Conservation (phyloP, 2,113 vertebrate species). For the Melanerpes aurifrons region DNA sequence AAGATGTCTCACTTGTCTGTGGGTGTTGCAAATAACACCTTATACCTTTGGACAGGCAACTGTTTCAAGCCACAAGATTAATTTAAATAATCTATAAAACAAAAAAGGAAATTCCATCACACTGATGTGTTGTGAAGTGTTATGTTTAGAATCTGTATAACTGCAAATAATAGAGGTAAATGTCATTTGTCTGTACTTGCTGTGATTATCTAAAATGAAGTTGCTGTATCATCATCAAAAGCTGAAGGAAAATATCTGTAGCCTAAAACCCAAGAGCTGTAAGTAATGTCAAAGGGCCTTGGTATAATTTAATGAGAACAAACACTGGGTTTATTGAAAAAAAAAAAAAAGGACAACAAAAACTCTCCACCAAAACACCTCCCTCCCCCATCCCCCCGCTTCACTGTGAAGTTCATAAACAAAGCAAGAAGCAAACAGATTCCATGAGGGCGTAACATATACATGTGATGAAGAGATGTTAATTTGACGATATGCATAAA, state of each 20-base stretch:
- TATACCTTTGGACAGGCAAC: neutral
- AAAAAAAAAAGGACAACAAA: neutral
- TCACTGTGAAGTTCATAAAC: neutral
- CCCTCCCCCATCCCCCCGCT: neutral
- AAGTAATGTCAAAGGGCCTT: neutral
- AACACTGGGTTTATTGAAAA: neutral
- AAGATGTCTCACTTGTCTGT: constrained; percentile 3
- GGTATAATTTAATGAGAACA: neutral
- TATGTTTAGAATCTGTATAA: neutral
- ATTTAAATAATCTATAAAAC: neutral
- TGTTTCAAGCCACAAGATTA: constrained; percentile 5
- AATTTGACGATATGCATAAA: neutral
- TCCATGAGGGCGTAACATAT: neutral
- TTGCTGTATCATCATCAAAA: neutral
- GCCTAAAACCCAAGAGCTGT: neutral
- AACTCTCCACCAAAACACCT: neutral
- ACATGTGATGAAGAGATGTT: neutral
- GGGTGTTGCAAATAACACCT: neutral
- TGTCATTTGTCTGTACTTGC: neutral
- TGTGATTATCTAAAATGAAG: neutral
- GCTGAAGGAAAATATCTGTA: neutral
- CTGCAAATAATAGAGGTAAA: neutral
- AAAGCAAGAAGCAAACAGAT: neutral
- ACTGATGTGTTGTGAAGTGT: neutral
- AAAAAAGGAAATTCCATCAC: neutral